Conservation (phyloP, 1,140 invertebrate genomes). For the Rhopalosiphum padi region DNA sequence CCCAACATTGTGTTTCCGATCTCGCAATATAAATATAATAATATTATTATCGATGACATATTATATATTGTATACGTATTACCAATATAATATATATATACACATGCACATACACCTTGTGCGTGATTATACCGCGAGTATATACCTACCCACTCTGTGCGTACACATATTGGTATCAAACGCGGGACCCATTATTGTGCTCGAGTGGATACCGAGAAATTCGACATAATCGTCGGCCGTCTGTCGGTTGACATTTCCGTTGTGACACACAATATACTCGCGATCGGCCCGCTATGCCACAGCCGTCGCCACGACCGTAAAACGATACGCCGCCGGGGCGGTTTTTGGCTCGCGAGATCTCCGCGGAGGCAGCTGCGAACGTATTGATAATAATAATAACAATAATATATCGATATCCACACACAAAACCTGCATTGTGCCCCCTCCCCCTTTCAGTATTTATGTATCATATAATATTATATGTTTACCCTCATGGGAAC, state of each 20-base stretch:
- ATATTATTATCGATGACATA: no score
- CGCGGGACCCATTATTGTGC: neutral
- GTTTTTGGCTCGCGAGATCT: constrained; percentile 53
- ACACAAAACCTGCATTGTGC: constrained; percentile 25
- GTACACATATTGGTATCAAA: neutral
- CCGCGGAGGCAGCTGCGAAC: constrained; percentile 12
- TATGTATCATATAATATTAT: neutral
- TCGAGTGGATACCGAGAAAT: constrained; percentile 48
- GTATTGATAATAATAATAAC: constrained; percentile 42
- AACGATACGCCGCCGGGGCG: constrained; percentile 52
- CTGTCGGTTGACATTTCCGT: constrained; percentile 57
- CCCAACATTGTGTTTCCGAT: neutral
- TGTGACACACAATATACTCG: constrained; percentile 37
- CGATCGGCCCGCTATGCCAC: neutral
- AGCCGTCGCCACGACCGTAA: constrained; percentile 4
- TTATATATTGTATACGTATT: neutral
- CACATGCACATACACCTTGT: neutral
- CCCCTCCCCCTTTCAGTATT: neutral
- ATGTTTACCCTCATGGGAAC: constrained; percentile 43
- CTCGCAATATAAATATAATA: neutral
- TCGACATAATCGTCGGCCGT: constrained; percentile 54
- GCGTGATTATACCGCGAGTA: neutral
- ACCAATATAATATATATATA: neutral
- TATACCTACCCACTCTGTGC: neutral
- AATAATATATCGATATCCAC: constrained; percentile 54